These are phyloP conservation scores for Psophia crepitans DNA, from an alignment of 2,113 vertebrate species.

Conservation along the genomic window DNA sequence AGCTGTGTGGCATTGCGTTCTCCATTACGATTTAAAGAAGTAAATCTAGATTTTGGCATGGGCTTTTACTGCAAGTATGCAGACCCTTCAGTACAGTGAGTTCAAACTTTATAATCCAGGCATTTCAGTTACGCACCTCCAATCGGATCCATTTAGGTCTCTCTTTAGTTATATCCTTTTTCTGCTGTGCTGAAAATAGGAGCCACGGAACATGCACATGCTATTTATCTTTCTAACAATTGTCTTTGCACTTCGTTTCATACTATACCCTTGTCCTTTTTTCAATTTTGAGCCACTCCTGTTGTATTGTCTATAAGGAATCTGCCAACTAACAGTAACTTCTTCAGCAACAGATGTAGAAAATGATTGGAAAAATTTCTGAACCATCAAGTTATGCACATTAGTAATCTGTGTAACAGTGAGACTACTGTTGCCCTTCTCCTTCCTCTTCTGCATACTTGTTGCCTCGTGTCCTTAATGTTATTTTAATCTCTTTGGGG, in stretches of 20 bases:
- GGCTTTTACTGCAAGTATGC: neutral
- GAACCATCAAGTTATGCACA: neutral
- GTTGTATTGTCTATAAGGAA: neutral
- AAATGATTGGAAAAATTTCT: neutral
- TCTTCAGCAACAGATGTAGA: conserved; percentile 5
- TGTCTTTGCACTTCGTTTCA: conserved; percentile 2
- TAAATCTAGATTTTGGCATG: neutral
- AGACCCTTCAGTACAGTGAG: neutral
- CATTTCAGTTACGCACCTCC: neutral
- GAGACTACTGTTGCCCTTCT: conserved; percentile 37
- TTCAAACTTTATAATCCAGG: neutral
- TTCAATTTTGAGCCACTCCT: neutral
- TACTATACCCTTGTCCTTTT: neutral
- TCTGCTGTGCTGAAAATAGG: conserved; percentile 19
- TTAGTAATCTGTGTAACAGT: conserved; percentile 35
- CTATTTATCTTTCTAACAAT: conserved; percentile 39
- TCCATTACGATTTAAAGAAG: neutral
- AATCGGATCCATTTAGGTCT: neutral
- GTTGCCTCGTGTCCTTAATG: conserved; percentile 52
- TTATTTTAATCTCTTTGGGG: conserved; percentile 65
- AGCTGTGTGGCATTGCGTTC: neutral
- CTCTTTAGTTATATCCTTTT: neutral
- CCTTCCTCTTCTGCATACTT: conserved; percentile 25
- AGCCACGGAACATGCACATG: neutral
- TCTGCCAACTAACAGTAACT: neutral